phyloP scores from a whole-genome alignment of 1,140 invertebrate species.

The Panagrolaimus sp. region DNA sequence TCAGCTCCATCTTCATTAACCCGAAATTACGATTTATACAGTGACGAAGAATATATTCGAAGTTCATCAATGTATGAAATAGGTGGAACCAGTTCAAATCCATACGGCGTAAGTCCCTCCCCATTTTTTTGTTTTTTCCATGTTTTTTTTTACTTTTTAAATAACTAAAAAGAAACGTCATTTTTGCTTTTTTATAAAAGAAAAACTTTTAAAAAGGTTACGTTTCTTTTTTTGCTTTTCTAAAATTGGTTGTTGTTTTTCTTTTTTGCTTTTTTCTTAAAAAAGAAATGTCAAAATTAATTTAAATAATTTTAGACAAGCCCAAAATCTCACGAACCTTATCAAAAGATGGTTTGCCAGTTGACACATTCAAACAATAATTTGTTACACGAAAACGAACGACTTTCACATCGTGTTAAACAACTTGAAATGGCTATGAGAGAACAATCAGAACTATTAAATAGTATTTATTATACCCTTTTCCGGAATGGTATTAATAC shows the following conservation, averaged over 20 bases:
- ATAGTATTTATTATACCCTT: constrained; percentile 11
- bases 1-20: not conserved
- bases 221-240: too few relatives aligned
- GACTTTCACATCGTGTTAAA: constrained; percentile 1
- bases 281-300: not conserved
- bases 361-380: not conserved
- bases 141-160: too few relatives aligned
- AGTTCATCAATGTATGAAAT: constrained; percentile 14
- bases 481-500: constrained; percentile 2
- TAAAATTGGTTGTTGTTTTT: not conserved
- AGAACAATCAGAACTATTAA: not conserved
- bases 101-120: too few relatives aligned
- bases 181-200: too few relatives aligned
- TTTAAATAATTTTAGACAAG: not conserved
- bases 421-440: constrained; percentile 5
- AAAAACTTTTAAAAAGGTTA: too few relatives aligned
- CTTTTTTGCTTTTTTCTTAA: too few relatives aligned
- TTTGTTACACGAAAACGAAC: not conserved
- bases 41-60: not conserved
- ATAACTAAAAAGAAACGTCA: too few relatives aligned
- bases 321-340: not conserved
- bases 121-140: too few relatives aligned
- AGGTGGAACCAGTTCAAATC: not conserved
- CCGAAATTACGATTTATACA: not conserved
- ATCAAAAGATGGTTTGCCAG: constrained; percentile 11